Conservation (phyloP, 2,797 vertebrate genomes). For the Schizothorax lantsangensis region DNA sequence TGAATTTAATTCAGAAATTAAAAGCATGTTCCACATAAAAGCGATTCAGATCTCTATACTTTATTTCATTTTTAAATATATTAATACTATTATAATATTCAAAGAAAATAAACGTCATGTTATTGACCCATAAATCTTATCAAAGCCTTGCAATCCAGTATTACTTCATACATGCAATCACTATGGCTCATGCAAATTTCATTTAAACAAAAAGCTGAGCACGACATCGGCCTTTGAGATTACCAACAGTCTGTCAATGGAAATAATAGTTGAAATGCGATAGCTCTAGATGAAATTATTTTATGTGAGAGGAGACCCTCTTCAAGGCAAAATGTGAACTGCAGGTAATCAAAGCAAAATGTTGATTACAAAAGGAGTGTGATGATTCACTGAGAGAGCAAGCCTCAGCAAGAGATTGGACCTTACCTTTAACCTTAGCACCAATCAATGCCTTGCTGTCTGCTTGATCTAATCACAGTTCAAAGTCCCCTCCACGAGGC, state of each 20-base stretch:
- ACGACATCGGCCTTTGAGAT: neutral
- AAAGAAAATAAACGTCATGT: neutral
- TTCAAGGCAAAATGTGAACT: neutral
- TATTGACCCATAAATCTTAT: constrained; percentile 14
- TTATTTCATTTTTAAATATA: too few species aligned
- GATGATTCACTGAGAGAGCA: constrained; percentile 20
- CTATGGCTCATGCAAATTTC: neutral
- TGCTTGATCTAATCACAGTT: constrained; percentile 74
- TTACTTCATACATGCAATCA: constrained; percentile 11
- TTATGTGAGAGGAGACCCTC: neutral
- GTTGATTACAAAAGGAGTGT: constrained; percentile 38
- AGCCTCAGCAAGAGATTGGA: constrained; percentile 25
- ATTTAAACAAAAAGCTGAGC: neutral
- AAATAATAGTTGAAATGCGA: neutral
- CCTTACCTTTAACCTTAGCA: constrained; percentile 71
- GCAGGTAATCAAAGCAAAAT: constrained; percentile 19
- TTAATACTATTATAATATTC: too few species aligned
- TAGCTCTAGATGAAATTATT: neutral
- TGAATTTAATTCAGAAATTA: neutral
- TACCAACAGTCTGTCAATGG: neutral
- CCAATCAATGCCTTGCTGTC: constrained; percentile 76
- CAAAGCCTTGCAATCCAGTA: neutral
- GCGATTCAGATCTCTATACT: too few species aligned
- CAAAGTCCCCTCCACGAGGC: constrained; percentile 74
- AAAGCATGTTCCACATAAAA: neutral